phyloP scores from a whole-genome alignment of 2,888 invertebrate species.

The Acronicta alni region DNA sequence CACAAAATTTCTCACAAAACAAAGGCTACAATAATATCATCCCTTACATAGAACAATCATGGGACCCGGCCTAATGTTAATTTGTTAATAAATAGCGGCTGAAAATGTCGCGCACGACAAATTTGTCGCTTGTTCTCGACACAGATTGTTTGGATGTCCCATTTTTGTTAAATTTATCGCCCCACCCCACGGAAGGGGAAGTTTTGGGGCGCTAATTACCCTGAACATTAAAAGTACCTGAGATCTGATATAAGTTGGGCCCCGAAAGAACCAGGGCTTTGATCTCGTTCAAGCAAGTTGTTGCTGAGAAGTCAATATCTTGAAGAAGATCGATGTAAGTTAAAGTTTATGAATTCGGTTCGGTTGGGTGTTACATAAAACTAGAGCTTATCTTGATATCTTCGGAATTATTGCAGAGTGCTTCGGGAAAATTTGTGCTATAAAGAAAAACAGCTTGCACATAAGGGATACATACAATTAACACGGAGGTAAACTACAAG shows the following conservation, averaged over 20 bases:
- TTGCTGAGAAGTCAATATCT: conserved; percentile 41
- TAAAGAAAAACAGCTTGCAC: too few relatives aligned
- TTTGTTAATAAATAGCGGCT: conserved; percentile 50
- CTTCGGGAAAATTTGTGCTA: too few relatives aligned
- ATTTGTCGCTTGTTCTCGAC: conserved; percentile 65
- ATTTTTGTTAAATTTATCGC: conserved; percentile 72
- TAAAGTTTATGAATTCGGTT: conserved; percentile 32
- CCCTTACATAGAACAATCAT: conserved; percentile 21
- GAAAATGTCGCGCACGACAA: conserved; percentile 59
- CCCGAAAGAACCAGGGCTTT: conserved; percentile 45
- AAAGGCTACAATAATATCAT: conserved; percentile 20
- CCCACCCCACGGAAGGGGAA: conserved; percentile 37
- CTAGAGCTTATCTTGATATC: conserved; percentile 28
- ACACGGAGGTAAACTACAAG: too few relatives aligned
- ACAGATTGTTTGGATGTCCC: conserved; percentile 68
- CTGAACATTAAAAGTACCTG: conserved; percentile 52
- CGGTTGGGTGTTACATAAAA: conserved; percentile 17
- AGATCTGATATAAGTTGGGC: conserved; percentile 49
- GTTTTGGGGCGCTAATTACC: conserved; percentile 52
- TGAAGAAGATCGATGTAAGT: conserved; percentile 29
- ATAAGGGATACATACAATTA: too few relatives aligned
- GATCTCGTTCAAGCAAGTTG: conserved; percentile 35
- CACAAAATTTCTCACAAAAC: conserved; percentile 1
- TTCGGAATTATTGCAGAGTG: neutral
- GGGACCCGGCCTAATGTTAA: conserved; percentile 42